Conservation (phyloP, 2,797 vertebrate genomes). For the Melanotaenia boesemani region DNA sequence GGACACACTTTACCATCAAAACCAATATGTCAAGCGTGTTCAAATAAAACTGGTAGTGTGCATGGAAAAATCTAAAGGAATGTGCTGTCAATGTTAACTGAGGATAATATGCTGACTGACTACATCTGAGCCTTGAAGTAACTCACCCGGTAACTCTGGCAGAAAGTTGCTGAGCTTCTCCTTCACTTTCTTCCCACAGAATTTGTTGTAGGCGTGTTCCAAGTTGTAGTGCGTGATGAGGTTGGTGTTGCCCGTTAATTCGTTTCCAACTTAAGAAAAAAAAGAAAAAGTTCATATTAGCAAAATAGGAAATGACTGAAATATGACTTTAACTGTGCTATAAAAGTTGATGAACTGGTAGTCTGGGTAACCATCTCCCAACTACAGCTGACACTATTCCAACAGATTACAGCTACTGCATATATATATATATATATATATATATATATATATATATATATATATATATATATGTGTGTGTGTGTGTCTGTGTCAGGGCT, state of each 20-base stretch:
- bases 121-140: background rate
- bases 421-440: too few species aligned
- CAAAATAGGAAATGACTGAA: background rate
- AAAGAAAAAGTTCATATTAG: conserved; percentile 32
- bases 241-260: conserved; percentile 96
- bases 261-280: conserved; percentile 87
- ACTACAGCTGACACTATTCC: background rate
- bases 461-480: too few species aligned
- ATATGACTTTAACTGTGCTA: background rate
- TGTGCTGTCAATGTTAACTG: too few species aligned
- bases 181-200: conserved; percentile 98
- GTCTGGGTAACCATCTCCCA: background rate
- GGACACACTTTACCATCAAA: too few species aligned
- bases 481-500: too few species aligned
- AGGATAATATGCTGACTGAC: too few species aligned
- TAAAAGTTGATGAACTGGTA: background rate
- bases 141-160: conserved; percentile 92
- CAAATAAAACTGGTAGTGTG: too few species aligned
- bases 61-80: background rate
- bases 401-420: background rate
- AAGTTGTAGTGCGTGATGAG: conserved; percentile 97
- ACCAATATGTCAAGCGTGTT: too few species aligned
- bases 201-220: conserved; percentile 97
- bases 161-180: conserved; percentile 99
- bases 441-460: too few species aligned